phyloP scores from a whole-genome alignment of 2,113 vertebrate genomes.

The Danio rerio region DNA sequence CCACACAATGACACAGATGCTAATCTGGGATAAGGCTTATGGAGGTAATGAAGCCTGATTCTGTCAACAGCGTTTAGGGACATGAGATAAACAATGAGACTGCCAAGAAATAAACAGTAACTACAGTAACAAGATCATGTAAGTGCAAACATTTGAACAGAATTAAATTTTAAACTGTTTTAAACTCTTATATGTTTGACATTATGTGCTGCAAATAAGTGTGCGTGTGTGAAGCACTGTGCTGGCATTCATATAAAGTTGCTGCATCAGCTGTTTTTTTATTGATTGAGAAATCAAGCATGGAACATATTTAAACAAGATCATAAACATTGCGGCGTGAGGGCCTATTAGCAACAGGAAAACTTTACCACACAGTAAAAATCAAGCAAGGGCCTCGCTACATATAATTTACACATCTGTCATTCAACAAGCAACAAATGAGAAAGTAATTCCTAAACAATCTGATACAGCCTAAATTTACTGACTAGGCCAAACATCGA shows the following conservation, averaged over 20 bases:
- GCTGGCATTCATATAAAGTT: conserved; percentile 60
- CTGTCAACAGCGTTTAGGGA: conserved; percentile 6
- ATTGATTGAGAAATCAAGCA: conserved; percentile 50
- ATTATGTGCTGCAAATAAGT: neutral
- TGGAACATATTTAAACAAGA: conserved; percentile 70
- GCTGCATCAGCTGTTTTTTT: conserved; percentile 40
- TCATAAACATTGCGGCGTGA: conserved; percentile 60
- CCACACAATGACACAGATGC: conserved; percentile 17
- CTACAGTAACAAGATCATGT: neutral
- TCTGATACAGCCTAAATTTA: conserved; percentile 19
- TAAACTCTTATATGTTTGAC: conserved; percentile 29
- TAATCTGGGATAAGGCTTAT: conserved; percentile 41
- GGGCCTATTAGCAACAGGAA: conserved; percentile 23
- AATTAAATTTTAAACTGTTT: conserved; percentile 1
- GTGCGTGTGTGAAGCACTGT: conserved; percentile 58
- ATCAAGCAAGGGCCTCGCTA: conserved; percentile 19
- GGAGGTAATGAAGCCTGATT: conserved; percentile 17
- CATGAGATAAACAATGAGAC: conserved; percentile 21
- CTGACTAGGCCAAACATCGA: neutral
- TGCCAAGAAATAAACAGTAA: conserved; percentile 1
- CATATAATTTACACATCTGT: conserved; percentile 32
- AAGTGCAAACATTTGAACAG: neutral
- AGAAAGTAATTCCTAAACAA: conserved; percentile 28
- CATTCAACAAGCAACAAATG: conserved; percentile 21
- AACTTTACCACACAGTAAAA: conserved; percentile 33